Percentiles rank a stretch among this genome's conserved stretches.
Evolutionary conservation across 2,888 invertebrate species (phyloP).

Genomic region (Meta bourneti): DNA sequence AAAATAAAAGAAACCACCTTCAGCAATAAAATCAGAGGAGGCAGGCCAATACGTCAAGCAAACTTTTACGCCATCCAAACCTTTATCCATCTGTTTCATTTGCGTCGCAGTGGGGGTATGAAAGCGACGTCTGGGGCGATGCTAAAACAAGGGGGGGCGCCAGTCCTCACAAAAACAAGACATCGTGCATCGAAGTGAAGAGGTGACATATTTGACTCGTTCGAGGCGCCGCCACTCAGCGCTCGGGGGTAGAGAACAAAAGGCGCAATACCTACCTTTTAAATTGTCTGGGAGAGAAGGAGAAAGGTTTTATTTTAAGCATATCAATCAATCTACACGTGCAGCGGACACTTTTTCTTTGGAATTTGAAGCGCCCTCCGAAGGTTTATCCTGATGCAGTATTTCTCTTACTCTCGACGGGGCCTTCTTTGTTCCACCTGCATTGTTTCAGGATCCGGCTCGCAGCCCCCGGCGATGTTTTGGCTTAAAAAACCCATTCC

Average conservation of each 20-base stretch:
- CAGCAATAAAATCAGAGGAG: background rate
- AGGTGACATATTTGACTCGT: conserved; percentile 27
- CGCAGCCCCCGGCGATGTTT: conserved; percentile 20
- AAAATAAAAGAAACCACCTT: background rate
- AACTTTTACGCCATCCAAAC: background rate
- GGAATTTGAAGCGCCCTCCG: conserved; percentile 26
- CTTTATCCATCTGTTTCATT: background rate
- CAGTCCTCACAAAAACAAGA: background rate
- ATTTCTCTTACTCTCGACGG: conserved; percentile 31
- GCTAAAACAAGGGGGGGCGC: background rate
- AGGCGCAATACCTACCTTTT: conserved; percentile 28
- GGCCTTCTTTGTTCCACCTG: conserved; percentile 1
- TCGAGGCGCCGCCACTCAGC: conserved; percentile 29
- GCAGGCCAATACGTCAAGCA: background rate
- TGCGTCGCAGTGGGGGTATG: background rate
- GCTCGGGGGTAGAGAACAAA: conserved; percentile 28
- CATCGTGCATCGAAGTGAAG: background rate
- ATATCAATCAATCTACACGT: conserved; percentile 65
- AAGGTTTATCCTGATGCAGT: conserved; percentile 45
- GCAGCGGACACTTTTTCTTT: conserved; percentile 39
- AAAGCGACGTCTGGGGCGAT: background rate
- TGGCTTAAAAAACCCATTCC: background rate
- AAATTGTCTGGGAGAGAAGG: conserved; percentile 31
- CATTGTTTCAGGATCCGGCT: background rate
- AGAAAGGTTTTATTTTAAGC: conserved; percentile 66